phyloP scores from a whole-genome alignment of 2,113 vertebrate species.

The Takifugu flavidus region DNA sequence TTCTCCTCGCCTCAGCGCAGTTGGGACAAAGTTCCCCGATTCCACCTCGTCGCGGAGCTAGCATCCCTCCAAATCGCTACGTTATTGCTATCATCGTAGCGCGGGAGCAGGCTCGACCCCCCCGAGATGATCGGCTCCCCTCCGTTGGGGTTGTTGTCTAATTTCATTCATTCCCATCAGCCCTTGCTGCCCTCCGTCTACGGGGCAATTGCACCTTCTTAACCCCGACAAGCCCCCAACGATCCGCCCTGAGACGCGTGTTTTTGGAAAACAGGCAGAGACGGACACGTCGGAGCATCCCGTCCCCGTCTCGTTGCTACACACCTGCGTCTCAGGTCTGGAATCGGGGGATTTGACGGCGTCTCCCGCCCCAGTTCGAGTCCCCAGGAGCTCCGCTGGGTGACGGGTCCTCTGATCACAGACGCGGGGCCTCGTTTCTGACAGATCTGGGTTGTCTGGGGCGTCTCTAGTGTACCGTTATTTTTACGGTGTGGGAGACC shows the following conservation, averaged over 20 bases:
- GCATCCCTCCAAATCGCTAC: too few species aligned
- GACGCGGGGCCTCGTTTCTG: slow-evolving; percentile 32
- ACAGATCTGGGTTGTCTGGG: slow-evolving; percentile 64
- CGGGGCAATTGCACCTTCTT: slow-evolving; percentile 53
- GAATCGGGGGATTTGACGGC: neutral
- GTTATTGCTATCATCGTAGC: neutral
- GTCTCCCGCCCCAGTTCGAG: slow-evolving; percentile 11
- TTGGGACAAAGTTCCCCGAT: too few species aligned
- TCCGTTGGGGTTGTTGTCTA: slow-evolving; percentile 15
- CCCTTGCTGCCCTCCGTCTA: slow-evolving; percentile 19
- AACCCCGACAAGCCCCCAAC: slow-evolving; percentile 35
- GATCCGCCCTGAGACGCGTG: neutral
- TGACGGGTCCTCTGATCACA: slow-evolving; percentile 35
- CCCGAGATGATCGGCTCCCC: too few species aligned
- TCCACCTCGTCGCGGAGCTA: too few species aligned
- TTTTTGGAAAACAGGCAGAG: slow-evolving; percentile 1
- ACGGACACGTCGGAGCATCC: slow-evolving; percentile 17
- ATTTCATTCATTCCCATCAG: slow-evolving; percentile 47
- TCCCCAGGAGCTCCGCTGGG: slow-evolving; percentile 21
- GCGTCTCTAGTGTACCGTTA: slow-evolving; percentile 22
- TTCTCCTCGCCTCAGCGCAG: too few species aligned
- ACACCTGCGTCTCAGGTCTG: neutral
- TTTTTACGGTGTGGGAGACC: slow-evolving; percentile 39
- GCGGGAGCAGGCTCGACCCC: too few species aligned
- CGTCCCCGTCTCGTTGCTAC: slow-evolving; percentile 15